These are phyloP conservation scores for Condylostylus longicornis DNA, from an alignment of 1,140 invertebrate genomes.

Conservation along the genomic window DNA sequence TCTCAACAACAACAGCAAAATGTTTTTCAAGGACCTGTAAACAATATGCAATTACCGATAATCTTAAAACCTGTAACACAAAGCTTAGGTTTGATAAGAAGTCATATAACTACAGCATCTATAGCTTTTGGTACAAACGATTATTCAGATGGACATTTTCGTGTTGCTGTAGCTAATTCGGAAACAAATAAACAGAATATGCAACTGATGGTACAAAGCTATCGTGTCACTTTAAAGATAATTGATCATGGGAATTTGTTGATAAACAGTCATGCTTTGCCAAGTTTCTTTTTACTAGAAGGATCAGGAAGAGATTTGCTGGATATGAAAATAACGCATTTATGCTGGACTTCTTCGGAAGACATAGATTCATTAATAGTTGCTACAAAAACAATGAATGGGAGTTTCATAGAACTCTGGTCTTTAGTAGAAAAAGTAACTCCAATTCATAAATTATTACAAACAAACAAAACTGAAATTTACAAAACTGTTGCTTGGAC, in stretches of 20 bases:
- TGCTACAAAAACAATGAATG: conserved; percentile 42
- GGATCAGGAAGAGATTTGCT: conserved; percentile 36
- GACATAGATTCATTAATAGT: conserved; percentile 68
- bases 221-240: conserved; percentile 36
- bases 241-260: conserved; percentile 39
- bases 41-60: conserved; percentile 19
- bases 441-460: conserved; percentile 53
- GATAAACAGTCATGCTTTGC: conserved; percentile 55
- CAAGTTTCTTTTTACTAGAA: conserved; percentile 65
- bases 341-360: conserved; percentile 68
- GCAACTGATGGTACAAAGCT: conserved; percentile 58
- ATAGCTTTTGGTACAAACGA: conserved; percentile 50
- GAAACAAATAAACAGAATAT: conserved; percentile 33
- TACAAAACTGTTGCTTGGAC: conserved; percentile 44
- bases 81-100: conserved; percentile 55
- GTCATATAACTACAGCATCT: conserved; percentile 57
- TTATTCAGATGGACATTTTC: conserved; percentile 55
- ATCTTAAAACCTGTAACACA: conserved; percentile 40
- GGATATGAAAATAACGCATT: conserved; percentile 41
- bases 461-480: conserved; percentile 34
- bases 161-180: conserved; percentile 46
- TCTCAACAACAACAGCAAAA: conserved; percentile 17
- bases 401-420: conserved; percentile 70
- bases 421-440: conserved; percentile 65
- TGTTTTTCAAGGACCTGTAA: conserved; percentile 12